Evolutionary conservation across 2,113 vertebrate species (phyloP), one percentile per base, ranked within the genome.

Genomic region (Illadopsis cleaveri): DNA sequence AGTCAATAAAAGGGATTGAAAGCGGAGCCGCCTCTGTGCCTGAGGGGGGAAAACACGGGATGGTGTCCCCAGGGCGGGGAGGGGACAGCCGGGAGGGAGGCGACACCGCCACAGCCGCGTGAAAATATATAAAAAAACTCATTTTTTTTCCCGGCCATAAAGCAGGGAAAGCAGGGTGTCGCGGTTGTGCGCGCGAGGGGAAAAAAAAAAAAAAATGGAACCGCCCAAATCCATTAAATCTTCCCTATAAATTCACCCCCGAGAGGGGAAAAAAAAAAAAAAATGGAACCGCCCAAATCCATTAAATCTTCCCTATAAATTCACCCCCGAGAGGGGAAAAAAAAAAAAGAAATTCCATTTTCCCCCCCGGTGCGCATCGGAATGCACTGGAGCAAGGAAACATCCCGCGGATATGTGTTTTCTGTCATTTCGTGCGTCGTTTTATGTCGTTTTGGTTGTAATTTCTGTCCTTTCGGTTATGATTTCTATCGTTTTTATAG

Each of bases 1-100:
- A 88, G 94, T 97, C 94, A 98, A 98, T 98, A 98, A 98, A 97
- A 86, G 95, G 82, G 80, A 82, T 97, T 96, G 87, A 82, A 96
- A 94, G 84, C 42, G 73, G 81, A 93, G 64, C 60, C 17, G 61
- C 42, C 20, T 94, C 21, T 11, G 37, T 75, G 71, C 38, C 12
- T 51, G 19, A 11, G 12, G 19, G 23, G 21, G 8, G 3, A 7
- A 10, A 21, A 2, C 23, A 6, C 23, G 30, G 30, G 37, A 8
- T 5, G 6, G 2, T 16, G 47, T 28, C 75, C 58, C 37, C 37
- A 3, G 71, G n/a, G 56, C n/a, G 73, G 73, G 57, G 58, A 78
- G 75, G 58, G 75, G 45, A 51, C 57, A 19, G 44, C 31, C 18
- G 2, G 10, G 5, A 5, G 28, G 47, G 47, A 8, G 60, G 60